phyloP scores from a whole-genome alignment of 2,797 vertebrate genomes.

The Danio jaintianensis region DNA sequence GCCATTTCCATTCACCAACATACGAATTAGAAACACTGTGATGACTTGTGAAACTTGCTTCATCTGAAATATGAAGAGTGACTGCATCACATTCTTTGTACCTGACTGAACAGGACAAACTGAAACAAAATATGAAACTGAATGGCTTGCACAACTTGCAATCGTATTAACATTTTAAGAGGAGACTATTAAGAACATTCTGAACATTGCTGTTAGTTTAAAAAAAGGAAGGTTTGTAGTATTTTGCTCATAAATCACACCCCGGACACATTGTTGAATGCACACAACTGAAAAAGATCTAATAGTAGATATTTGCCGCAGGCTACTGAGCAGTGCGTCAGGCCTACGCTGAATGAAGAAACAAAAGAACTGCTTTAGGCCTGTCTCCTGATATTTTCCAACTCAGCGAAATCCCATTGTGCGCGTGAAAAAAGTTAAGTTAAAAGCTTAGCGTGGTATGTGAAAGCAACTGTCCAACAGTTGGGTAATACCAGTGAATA shows the following conservation, averaged over 20 bases:
- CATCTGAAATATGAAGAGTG: background rate
- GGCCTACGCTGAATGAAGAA: conserved; percentile 73
- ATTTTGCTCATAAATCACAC: background rate
- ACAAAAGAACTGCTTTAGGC: conserved; percentile 88
- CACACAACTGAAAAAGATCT: conserved; percentile 54
- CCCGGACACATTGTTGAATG: conserved; percentile 29
- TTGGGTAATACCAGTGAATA: conserved; percentile 84
- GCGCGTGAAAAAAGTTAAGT: conserved; percentile 84
- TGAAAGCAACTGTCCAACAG: conserved; percentile 87
- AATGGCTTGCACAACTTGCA: background rate
- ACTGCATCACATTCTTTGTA: background rate
- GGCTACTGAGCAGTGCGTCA: conserved; percentile 64
- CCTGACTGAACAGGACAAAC: background rate
- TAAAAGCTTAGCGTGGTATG: conserved; percentile 90
- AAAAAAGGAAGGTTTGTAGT: background rate
- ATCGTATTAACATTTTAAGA: background rate
- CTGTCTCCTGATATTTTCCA: conserved; percentile 92
- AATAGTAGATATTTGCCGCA: conserved; percentile 73
- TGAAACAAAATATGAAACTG: background rate
- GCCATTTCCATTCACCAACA: background rate
- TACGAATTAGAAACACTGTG: background rate
- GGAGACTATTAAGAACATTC: background rate
- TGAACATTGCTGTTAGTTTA: background rate
- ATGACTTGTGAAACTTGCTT: background rate
- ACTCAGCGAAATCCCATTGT: conserved; percentile 91